Evolutionary conservation across 2,113 vertebrate species (phyloP).

Genomic region (Passerina amoena): DNA sequence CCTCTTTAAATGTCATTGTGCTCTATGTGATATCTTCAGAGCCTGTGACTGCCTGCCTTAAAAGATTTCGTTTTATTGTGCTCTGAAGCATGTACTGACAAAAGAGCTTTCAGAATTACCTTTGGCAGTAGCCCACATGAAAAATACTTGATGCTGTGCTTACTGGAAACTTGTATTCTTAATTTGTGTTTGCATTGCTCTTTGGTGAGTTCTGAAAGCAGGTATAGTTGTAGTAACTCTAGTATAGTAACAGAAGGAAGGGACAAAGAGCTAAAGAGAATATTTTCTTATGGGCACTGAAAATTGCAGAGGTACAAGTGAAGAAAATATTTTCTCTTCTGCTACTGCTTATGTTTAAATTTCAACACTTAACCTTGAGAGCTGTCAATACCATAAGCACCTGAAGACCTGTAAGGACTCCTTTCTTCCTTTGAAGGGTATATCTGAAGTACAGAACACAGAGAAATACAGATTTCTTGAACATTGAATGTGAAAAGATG

Average conservation of each 20-base stretch:
- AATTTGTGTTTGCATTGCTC: background rate
- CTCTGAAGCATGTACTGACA: slow-evolving; percentile 39
- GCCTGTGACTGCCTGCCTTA: slow-evolving; percentile 48
- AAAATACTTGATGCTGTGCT: background rate
- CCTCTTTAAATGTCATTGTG: slow-evolving; percentile 46
- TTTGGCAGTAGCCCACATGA: background rate
- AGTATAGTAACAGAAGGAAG: background rate
- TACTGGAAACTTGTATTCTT: background rate
- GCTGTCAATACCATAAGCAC: background rate
- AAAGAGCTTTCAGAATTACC: slow-evolving; percentile 1
- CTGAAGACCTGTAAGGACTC: background rate
- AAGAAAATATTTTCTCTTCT: background rate
- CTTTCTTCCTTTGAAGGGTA: background rate
- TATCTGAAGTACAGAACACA: background rate
- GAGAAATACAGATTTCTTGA: background rate
- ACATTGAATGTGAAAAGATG: background rate
- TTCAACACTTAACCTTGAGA: background rate
- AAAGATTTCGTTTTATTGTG: slow-evolving; percentile 26
- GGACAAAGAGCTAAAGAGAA: background rate
- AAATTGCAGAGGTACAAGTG: background rate
- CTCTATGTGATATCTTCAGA: slow-evolving; percentile 16
- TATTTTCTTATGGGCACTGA: background rate
- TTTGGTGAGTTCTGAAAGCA: background rate
- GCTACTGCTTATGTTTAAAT: background rate
- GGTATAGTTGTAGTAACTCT: background rate